These are phyloP conservation scores for Corynorhinus townsendii DNA, from an alignment of 2,113 vertebrate genomes.

Conservation along the genomic window DNA sequence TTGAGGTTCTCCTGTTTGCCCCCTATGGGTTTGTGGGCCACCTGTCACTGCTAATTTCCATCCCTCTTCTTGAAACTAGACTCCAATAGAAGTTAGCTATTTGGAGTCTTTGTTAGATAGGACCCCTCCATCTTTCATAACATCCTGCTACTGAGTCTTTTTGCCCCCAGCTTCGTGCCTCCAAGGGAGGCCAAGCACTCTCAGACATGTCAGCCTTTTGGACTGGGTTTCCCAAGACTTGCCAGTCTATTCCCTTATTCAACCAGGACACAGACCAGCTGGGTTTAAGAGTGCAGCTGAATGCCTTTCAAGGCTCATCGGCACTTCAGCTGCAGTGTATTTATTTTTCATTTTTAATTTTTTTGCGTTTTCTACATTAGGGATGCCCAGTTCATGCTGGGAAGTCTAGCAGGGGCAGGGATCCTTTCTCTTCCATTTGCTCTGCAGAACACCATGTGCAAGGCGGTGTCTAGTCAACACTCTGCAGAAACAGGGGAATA, in stretches of 20 bases:
- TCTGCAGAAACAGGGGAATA: neutral
- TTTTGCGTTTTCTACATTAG: neutral
- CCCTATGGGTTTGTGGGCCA: neutral
- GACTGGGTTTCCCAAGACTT: neutral
- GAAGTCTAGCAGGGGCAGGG: neutral
- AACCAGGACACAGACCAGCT: conserved; percentile 1
- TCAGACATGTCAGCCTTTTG: neutral
- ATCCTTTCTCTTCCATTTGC: conserved; percentile 6
- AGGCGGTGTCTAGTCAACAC: neutral
- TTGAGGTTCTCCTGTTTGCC: neutral
- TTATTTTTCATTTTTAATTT: neutral
- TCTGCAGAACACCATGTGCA: neutral
- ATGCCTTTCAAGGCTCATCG: conserved; percentile 39
- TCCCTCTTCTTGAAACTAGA: neutral
- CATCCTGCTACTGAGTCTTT: neutral
- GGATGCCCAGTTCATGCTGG: neutral
- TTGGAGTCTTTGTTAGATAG: neutral
- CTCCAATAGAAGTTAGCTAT: neutral
- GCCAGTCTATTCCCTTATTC: conserved; percentile 13
- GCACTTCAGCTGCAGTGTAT: neutral
- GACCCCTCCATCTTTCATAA: neutral
- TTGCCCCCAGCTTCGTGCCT: neutral
- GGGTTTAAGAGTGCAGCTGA: conserved; percentile 49
- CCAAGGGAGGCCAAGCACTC: neutral
- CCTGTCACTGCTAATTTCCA: neutral